Evolutionary conservation across 2,113 vertebrate species (phyloP).

Genomic region (Noctilio leporinus): DNA sequence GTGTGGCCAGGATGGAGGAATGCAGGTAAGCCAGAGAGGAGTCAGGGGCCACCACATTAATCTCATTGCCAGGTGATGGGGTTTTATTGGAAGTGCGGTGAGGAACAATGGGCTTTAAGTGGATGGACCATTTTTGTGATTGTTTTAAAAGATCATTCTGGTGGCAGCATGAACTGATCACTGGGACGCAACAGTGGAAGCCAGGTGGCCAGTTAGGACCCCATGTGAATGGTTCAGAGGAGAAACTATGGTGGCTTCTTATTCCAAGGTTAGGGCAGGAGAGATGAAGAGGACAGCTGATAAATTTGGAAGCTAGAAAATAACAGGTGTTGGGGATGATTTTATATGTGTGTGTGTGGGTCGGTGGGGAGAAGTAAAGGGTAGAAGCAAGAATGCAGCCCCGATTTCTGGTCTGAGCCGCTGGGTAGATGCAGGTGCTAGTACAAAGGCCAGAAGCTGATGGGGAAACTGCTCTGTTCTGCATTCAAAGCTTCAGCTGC

Average conservation of each 20-base stretch:
- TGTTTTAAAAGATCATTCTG: background rate
- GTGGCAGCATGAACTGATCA: background rate
- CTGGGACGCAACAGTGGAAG: background rate
- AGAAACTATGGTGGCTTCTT: background rate
- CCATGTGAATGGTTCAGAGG: background rate
- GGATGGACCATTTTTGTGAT: background rate
- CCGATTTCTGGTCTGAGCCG: background rate
- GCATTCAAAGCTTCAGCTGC: background rate
- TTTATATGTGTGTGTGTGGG: background rate
- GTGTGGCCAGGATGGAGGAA: background rate
- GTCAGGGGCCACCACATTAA: fast-evolving
- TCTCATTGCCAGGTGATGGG: background rate
- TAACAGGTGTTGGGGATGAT: background rate
- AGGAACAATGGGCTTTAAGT: background rate
- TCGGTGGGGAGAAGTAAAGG: background rate
- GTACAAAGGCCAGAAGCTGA: too few species aligned
- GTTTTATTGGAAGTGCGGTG: background rate
- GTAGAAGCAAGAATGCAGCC: background rate
- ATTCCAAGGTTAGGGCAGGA: background rate
- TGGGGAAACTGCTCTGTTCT: background rate
- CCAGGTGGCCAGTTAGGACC: background rate
- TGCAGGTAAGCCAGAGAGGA: background rate
- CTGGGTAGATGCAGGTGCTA: too few species aligned
- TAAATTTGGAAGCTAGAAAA: background rate
- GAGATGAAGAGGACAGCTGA: background rate